Base-by-base conservation (phyloP, 2,797 vertebrate genomes). In the Tachyglossus aculeatus region DNA sequence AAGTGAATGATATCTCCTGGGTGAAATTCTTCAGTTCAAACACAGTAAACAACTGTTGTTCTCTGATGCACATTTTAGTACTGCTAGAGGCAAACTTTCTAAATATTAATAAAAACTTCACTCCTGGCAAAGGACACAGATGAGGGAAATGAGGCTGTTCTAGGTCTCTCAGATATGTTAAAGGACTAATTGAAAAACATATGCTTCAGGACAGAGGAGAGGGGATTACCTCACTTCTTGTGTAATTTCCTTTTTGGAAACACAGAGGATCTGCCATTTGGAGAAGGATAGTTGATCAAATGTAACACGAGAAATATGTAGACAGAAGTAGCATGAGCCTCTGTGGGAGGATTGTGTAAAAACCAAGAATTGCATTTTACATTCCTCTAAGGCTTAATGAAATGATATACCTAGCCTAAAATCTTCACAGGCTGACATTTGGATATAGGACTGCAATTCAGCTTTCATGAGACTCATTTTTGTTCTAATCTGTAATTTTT, bases 41-140 rank as follows among this genome's bases (percentile, higher is more conserved):
- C 92, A 94, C 91, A 93, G 95, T 94, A 94, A 96, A 96, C 94
- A 95, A 95, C 93, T 91, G 93, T 93, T 96, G 95, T 94, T 94
- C 94, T 95, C 91, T 94, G 94, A 95, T 93, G 94, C 92, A 91
- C 94, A 92, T 91, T 95, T 96, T 96, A 96, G 94, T 94, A 93
- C 92, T 88, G 95, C 96, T 96, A 88, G 88, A 95, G 96, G 96
- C 94, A 91, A 94, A 88, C 90, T 91, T 94, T 88, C 93, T 91
- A 90, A 90, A 89, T 90, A 91, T 90, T 91, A 91, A 91, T 90
- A 91, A 81, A 87, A 90, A 41, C 88, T 89, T 82, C 93, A 93
- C 89, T 88, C 86, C 87, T 91, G 93, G 82, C 77, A 47, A 53
- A 71, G 80, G 79, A 86, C 87, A 91, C 80, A 88, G 88, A 91